Evolutionary conservation across 2,797 vertebrate species (phyloP).

Genomic region (Pseudopleuronectes americanus): DNA sequence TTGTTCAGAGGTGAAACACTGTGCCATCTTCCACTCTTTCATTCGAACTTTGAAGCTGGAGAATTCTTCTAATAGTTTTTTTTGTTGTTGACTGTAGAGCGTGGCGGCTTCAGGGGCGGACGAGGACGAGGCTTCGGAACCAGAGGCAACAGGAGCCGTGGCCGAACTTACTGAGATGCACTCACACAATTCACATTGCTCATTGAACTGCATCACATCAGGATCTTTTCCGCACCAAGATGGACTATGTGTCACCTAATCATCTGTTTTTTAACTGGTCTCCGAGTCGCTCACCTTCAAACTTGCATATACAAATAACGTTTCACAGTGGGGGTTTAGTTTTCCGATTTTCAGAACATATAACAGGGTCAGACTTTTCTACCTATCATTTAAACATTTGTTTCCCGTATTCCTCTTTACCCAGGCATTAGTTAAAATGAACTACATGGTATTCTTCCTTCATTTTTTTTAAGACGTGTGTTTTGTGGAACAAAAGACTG

Average conservation of each 20-base stretch:
- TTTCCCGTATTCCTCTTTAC: constrained; percentile 39
- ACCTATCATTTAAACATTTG: constrained; percentile 33
- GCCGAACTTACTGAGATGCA: constrained; percentile 90
- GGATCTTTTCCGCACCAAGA: constrained; percentile 53
- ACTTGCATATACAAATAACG: neutral
- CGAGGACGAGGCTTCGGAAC: constrained; percentile 92
- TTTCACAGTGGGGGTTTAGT: neutral
- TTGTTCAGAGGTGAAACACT: neutral
- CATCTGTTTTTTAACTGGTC: constrained; percentile 30
- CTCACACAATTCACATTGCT: constrained; percentile 46
- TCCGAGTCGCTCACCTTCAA: constrained; percentile 27
- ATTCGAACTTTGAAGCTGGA: too few species aligned
- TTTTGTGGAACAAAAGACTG: constrained; percentile 79
- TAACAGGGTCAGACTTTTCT: constrained; percentile 48
- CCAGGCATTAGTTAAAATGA: constrained; percentile 40
- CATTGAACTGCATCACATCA: constrained; percentile 71
- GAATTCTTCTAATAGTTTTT: neutral
- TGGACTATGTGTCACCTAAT: constrained; percentile 49
- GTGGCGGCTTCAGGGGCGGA: constrained; percentile 94
- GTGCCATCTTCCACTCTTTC: neutral
- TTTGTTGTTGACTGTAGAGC: constrained; percentile 83
- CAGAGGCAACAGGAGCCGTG: constrained; percentile 93
- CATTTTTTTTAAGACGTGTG: constrained; percentile 44
- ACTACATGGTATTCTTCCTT: constrained; percentile 29
- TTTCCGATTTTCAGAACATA: constrained; percentile 35